These are phyloP conservation scores for Buathra laborator DNA, from an alignment of 2,888 invertebrate genomes.

Conservation along the genomic window DNA sequence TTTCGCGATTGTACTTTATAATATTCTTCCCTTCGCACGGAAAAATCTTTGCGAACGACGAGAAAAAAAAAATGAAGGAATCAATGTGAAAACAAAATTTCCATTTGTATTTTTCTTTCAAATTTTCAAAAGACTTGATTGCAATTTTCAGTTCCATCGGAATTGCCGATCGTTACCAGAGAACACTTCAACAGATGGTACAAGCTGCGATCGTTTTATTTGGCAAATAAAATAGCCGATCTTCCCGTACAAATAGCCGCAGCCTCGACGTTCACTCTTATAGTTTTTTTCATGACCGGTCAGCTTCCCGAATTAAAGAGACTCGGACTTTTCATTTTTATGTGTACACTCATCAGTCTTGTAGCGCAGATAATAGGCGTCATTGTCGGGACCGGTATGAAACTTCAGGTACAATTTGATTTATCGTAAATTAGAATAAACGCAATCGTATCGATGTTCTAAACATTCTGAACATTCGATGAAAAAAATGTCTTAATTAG, in stretches of 20 bases:
- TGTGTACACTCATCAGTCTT: conserved; percentile 90
- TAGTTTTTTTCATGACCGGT: conserved; percentile 94
- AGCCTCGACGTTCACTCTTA: conserved; percentile 91
- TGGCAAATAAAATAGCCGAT: conserved; percentile 92
- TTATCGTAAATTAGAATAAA: neutral
- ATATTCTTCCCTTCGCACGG: neutral
- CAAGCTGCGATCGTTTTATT: conserved; percentile 93
- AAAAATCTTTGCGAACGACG: too few species aligned
- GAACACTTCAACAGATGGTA: conserved; percentile 97
- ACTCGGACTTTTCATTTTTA: conserved; percentile 90
- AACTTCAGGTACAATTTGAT: conserved; percentile 88
- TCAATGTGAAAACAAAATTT: too few species aligned
- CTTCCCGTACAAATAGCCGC: conserved; percentile 91
- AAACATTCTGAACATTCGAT: neutral
- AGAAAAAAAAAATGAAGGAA: too few species aligned
- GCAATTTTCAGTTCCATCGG: conserved; percentile 91
- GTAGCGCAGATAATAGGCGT: conserved; percentile 95
- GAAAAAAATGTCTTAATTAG: conserved; percentile 11
- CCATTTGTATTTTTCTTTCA: neutral
- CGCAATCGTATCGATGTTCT: too few species aligned
- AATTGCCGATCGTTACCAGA: conserved; percentile 92
- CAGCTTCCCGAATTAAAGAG: conserved; percentile 93
- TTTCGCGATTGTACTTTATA: neutral
- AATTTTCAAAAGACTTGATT: neutral
- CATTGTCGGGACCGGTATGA: conserved; percentile 93